phyloP scores from a whole-genome alignment of 2,888 invertebrate genomes.

The Clusia tigrina region DNA sequence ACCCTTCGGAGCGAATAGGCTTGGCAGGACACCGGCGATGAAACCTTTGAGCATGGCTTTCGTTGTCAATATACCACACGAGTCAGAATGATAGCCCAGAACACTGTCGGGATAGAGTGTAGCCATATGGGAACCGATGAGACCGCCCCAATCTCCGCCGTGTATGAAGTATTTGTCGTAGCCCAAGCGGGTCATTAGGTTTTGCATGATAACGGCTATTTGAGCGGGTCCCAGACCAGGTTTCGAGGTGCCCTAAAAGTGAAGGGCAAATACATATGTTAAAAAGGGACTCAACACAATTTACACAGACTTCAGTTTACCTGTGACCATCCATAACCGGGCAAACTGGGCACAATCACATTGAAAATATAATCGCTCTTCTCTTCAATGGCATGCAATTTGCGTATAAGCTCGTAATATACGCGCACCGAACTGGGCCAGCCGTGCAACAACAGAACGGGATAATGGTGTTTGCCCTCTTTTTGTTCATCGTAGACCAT shows the following conservation, averaged over 20 bases:
- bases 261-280: neutral
- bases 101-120: slow-evolving; percentile 71
- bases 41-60: slow-evolving; percentile 59
- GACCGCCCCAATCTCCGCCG: slow-evolving; percentile 85
- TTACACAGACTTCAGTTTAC: slow-evolving; percentile 37
- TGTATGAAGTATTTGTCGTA: slow-evolving; percentile 73
- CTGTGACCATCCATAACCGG: slow-evolving; percentile 65
- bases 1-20: slow-evolving; percentile 68
- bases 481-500: slow-evolving; percentile 67
- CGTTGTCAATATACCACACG: slow-evolving; percentile 65
- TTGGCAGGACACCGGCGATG: slow-evolving; percentile 69
- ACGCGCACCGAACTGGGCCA: slow-evolving; percentile 92
- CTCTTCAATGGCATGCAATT: slow-evolving; percentile 67
- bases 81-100: slow-evolving; percentile 71
- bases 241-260: slow-evolving; percentile 62
- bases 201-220: slow-evolving; percentile 69
- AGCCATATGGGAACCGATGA: slow-evolving; percentile 71
- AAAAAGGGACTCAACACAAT: neutral
- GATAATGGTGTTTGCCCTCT: slow-evolving; percentile 58
- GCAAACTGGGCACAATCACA: slow-evolving; percentile 67
- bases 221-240: slow-evolving; percentile 62
- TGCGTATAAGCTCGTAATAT: slow-evolving; percentile 79
- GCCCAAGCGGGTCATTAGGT: slow-evolving; percentile 75
- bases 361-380: slow-evolving; percentile 69
- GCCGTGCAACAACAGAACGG: slow-evolving; percentile 75